A percentile compares a stretch with the other conserved stretches of the same genome.
These are phyloP conservation scores for Reticulitermes speratus DNA, from an alignment of 1,140 invertebrate species.

Conservation along the genomic window DNA sequence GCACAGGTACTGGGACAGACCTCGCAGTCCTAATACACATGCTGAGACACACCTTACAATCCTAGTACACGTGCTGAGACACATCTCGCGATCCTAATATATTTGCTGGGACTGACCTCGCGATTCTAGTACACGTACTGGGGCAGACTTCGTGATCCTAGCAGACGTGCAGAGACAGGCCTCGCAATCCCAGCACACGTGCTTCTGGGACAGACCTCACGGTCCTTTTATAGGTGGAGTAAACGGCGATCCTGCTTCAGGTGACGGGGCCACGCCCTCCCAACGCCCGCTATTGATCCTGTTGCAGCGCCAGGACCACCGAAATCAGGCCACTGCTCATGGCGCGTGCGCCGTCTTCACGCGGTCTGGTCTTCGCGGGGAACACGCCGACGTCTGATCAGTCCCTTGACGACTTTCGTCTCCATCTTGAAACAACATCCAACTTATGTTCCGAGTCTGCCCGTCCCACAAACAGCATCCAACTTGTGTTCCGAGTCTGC, in stretches of 20 bases:
- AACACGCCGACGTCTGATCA: background rate
- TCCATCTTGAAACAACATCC: background rate
- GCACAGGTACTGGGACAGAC: background rate
- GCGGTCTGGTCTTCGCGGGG: background rate
- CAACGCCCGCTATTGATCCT: slow-evolving; percentile 8
- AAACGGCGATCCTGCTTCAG: background rate
- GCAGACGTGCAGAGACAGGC: background rate
- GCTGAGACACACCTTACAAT: background rate
- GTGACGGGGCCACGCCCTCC: slow-evolving; percentile 6
- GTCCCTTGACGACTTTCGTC: background rate
- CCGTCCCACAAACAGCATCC: too few species aligned
- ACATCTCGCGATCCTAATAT: background rate
- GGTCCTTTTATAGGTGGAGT: too few species aligned
- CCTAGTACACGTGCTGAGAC: background rate
- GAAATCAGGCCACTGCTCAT: slow-evolving; percentile 5
- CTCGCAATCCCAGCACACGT: too few species aligned
- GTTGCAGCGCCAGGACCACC: background rate
- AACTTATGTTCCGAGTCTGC: too few species aligned
- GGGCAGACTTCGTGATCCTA: background rate
- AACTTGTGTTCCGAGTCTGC: too few species aligned
- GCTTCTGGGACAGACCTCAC: too few species aligned
- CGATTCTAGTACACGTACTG: background rate
- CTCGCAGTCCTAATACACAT: background rate
- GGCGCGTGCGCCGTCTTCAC: background rate
- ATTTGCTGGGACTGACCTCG: background rate